Percentiles rank a stretch among this genome's conserved stretches.
Evolutionary conservation across 1,140 invertebrate species (phyloP).

Genomic region (Maconellicoccus hirsutus): DNA sequence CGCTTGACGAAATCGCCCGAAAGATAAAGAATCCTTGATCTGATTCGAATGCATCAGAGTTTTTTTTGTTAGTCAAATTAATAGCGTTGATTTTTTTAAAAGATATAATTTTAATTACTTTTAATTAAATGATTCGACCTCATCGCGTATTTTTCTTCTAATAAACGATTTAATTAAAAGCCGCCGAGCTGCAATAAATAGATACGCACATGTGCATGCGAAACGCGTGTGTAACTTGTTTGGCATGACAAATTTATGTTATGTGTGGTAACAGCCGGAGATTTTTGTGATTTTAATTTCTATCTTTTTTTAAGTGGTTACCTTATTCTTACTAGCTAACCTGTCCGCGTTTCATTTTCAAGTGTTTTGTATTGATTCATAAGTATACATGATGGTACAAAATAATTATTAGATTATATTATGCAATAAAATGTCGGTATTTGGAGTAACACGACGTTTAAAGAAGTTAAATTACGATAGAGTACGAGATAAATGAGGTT

Average conservation of each 20-base stretch:
- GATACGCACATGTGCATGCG: background rate
- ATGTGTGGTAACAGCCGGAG: background rate
- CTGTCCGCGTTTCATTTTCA: no score
- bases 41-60: slow-evolving; percentile 1
- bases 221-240: background rate
- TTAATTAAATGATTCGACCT: slow-evolving; percentile 1
- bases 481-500: slow-evolving; percentile 1
- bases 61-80: background rate
- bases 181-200: background rate
- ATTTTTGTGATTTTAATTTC: no score
- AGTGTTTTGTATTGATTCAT: no score
- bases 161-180: slow-evolving; percentile 6
- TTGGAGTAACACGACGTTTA: background rate
- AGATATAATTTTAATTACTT: slow-evolving; percentile 5
- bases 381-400: no score
- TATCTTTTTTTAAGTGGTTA: no score
- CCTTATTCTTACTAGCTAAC: no score
- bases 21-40: background rate
- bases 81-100: background rate
- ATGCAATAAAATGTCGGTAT: slow-evolving; percentile 5
- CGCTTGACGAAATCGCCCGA: background rate
- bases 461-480: background rate
- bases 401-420: background rate
- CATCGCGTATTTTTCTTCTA: background rate
- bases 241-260: background rate